Base-by-base conservation (phyloP, 2,797 vertebrate species). In the Erpetoichthys calabaricus region DNA sequence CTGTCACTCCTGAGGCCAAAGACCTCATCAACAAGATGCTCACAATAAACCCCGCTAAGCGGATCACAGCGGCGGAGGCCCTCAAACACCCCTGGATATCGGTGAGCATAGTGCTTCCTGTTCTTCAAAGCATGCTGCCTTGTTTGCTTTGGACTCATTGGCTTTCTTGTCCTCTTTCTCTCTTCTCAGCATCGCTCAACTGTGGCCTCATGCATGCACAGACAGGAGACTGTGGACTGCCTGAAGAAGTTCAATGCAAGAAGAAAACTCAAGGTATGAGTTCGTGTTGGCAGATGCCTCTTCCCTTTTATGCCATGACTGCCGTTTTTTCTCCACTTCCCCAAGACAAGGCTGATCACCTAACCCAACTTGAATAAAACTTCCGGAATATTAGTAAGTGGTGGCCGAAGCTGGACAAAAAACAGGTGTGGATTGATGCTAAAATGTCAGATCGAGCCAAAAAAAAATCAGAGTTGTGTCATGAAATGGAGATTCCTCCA, bases 231-330 rank as follows among this genome's bases (percentile, higher is more conserved):
- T 0, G 95, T 97, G 52, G 95, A 98, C 66, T 98, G 95, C 71
- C 80, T 98, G 82, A 98, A 98, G 85, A 98, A 98, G 76, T 98
- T 97, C 83, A 98, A 98, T 1, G 94, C 94, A 67, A 83, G 94
- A 65, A 88, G 94, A 67, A 98, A 98, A 79, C 85, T 99, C 67
- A 99, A 99, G 91, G 95, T 97, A 83, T 71, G 47, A n/a, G 41
- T 7, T 4, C 1, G n/a, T n/a, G n/a, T n/a, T n/a, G n/a, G n/a
- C n/a, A n/a, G n/a, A n/a, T n/a, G n/a, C n/a, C n/a, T n/a, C n/a
- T n/a, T n/a, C n/a, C n/a, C n/a, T n/a, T n/a, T n/a, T n/a, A n/a
- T n/a, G n/a, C n/a, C n/a, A n/a, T n/a, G n/a, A n/a, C n/a, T n/a
- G n/a, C n/a, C n/a, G n/a, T n/a, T n/a, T n/a, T n/a, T n/a, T n/a